Evolutionary conservation across 1,140 invertebrate genomes (phyloP), one percentile per base, ranked within the genome.

Genomic region (Campoletis sonorensis): DNA sequence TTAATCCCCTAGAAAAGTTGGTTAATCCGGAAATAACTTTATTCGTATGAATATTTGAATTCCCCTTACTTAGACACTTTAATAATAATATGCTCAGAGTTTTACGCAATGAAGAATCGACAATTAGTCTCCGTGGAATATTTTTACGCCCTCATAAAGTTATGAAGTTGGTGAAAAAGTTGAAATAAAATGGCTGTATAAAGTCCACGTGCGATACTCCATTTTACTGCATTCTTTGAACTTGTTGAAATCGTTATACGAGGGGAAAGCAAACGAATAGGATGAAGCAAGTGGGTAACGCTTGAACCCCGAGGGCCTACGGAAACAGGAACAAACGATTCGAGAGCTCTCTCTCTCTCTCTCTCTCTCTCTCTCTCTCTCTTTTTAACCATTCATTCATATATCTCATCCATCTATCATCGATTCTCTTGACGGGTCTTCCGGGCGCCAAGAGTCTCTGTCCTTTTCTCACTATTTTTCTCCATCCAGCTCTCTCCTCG

Each of bases 341-440:
- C 61, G 61, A 64, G 61, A 64, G 23, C 61, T 64, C 61, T 58
- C 54, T 64, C 61, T 64, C 27, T 64, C 27, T 23, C 54, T 64
- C 61, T 64, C 27, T 64, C 27, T 23, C 54, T 64, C 61, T 64
- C n/a, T n/a, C n/a, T n/a, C n/a, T n/a, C n/a, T n/a, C 54, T 64
- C 61, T 64, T 64, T 64, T 64, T 23, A 64, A 26, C 21, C 61
- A 64, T 64, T 64, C 61, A 64, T 64, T 64, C 61, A 64, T 64
- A 64, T 26, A 64, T 64, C 61, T 64, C 61, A 64, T 64, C 23
- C 21, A 64, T 64, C 61, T 4, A 64, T 64, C 61, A 64, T 64
- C 61, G 61, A 64, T 64, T 64, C 61, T 64, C 61, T 64, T 23
- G 61, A 64, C 61, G 61, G 61, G 61, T 64, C 61, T 64, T 64